phyloP scores from a whole-genome alignment of 1,140 invertebrate genomes.

The Pseudomyrmex concolor region DNA sequence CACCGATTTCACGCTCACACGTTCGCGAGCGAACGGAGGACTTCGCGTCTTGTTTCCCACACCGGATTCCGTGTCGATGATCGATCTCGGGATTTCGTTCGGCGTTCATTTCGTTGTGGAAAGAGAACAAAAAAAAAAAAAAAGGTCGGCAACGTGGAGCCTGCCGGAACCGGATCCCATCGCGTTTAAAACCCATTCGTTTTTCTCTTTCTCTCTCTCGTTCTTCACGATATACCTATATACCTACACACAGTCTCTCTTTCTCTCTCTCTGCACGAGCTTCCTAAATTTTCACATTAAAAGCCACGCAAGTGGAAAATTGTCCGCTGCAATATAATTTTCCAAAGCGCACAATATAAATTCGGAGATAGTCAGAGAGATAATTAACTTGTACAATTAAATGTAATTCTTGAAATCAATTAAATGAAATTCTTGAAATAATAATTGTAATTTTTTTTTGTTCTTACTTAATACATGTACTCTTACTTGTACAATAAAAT shows the following conservation, averaged over 20 bases:
- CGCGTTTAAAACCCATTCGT: constrained; percentile 57
- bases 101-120: constrained; percentile 43
- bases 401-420: too few relatives aligned
- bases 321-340: not conserved
- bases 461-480: not conserved
- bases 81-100: constrained; percentile 55
- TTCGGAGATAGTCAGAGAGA: not conserved
- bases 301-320: constrained; percentile 11
- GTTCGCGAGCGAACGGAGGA: constrained; percentile 5
- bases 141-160: constrained; percentile 18
- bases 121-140: constrained; percentile 40
- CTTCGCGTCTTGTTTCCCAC: constrained; percentile 50
- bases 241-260: not conserved
- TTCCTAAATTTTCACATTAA: constrained; percentile 37
- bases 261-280: not conserved
- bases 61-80: constrained; percentile 61
- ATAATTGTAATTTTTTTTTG: not conserved
- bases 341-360: not conserved
- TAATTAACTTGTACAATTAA: not conserved
- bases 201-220: not conserved
- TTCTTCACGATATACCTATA: not conserved
- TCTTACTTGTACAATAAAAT: too few relatives aligned
- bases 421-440: too few relatives aligned
- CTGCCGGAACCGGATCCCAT: constrained; percentile 44
- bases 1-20: constrained; percentile 31